phyloP scores from a whole-genome alignment of 2,113 vertebrate species.

The Herpailurus yagouaroundi region DNA sequence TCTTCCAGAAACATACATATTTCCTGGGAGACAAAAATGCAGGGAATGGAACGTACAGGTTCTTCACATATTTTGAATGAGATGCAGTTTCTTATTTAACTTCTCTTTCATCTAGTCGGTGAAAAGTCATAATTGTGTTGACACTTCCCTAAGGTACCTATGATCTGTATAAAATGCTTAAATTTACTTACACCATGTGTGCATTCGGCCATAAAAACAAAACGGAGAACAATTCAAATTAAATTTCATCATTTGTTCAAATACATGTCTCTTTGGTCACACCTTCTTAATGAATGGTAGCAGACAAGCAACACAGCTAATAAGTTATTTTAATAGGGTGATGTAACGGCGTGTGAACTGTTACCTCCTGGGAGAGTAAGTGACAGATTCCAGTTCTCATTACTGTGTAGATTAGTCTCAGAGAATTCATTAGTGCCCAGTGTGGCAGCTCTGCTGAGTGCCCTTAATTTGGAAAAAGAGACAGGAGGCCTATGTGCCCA shows the following conservation, averaged over 20 bases:
- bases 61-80: not conserved
- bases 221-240: slow-evolving; percentile 67
- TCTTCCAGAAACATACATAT: not conserved
- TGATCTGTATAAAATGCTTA: not conserved
- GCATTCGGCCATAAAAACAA: slow-evolving; percentile 15
- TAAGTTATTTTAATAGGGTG: slow-evolving; percentile 79
- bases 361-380: slow-evolving; percentile 70
- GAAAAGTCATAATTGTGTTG: slow-evolving; percentile 21
- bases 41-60: not conserved
- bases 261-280: slow-evolving; percentile 69
- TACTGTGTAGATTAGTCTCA: slow-evolving; percentile 68
- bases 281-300: slow-evolving; percentile 69
- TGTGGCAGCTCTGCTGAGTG: slow-evolving; percentile 63
- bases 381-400: slow-evolving; percentile 75
- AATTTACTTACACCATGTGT: not conserved
- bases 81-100: not conserved
- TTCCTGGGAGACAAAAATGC: not conserved
- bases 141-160: not conserved
- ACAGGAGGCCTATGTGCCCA: slow-evolving; percentile 69
- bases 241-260: slow-evolving; percentile 60
- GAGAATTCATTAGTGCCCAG: slow-evolving; percentile 69
- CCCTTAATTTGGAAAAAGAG: slow-evolving; percentile 77
- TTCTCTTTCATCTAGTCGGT: not conserved
- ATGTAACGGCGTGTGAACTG: slow-evolving; percentile 63
- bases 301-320: slow-evolving; percentile 71